These are phyloP conservation scores for Albula glossodonta DNA, from an alignment of 2,113 vertebrate genomes.

Conservation along the genomic window DNA sequence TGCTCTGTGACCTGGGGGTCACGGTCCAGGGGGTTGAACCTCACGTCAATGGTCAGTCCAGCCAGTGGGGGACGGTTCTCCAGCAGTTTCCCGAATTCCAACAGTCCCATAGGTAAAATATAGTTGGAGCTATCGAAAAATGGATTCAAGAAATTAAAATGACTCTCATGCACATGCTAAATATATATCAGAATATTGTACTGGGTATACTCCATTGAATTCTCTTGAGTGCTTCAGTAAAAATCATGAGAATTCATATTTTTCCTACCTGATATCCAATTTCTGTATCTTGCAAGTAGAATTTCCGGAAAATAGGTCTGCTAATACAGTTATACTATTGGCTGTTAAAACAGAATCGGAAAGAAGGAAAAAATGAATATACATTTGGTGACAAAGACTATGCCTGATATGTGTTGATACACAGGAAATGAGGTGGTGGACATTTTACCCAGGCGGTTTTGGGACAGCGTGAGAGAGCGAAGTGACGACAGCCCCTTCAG, in stretches of 20 bases:
- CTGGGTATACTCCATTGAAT: too few relatives aligned
- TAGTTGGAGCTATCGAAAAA: conserved; percentile 79
- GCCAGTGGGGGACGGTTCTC: conserved; percentile 59
- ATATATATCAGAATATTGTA: not conserved
- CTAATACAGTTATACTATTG: conserved; percentile 75
- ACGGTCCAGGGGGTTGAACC: conserved; percentile 83
- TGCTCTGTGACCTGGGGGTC: conserved; percentile 74
- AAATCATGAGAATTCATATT: not conserved
- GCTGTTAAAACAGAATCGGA: conserved; percentile 61
- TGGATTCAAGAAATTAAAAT: not conserved
- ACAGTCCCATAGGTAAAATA: conserved; percentile 83
- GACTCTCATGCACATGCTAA: too few relatives aligned
- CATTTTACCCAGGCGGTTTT: conserved; percentile 83
- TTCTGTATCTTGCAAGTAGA: conserved; percentile 73
- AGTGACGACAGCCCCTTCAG: conserved; percentile 76
- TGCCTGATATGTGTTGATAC: not conserved
- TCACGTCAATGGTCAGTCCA: conserved; percentile 76
- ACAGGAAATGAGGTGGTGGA: not conserved
- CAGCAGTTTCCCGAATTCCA: conserved; percentile 77
- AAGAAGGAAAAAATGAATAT: not conserved
- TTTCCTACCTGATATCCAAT: conserved; percentile 82
- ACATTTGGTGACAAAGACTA: not conserved
- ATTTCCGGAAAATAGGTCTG: conserved; percentile 81
- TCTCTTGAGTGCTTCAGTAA: not conserved
- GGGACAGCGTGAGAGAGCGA: conserved; percentile 78